Conservation (phyloP, 2,888 invertebrate genomes). For the Netelia virgata region DNA sequence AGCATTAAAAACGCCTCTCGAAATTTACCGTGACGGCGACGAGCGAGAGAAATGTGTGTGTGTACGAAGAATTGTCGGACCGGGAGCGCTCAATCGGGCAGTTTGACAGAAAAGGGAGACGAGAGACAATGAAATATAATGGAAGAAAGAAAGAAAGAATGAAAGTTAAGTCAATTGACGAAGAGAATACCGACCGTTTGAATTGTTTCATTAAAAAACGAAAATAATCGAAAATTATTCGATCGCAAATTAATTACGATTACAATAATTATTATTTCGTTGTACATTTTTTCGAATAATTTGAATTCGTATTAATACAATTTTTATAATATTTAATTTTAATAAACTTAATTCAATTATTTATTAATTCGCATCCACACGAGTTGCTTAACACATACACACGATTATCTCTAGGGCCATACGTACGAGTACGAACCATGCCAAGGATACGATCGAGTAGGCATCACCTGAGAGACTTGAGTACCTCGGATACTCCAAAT, state of each 20-base stretch:
- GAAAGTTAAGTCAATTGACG: slow-evolving; percentile 41
- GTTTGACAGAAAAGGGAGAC: slow-evolving; percentile 17
- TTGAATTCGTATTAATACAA: too few relatives aligned
- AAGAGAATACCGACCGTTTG: background rate
- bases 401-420: too few relatives aligned
- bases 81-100: slow-evolving; percentile 44
- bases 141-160: background rate
- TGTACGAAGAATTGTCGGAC: slow-evolving; percentile 50
- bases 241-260: too few relatives aligned
- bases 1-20: slow-evolving; percentile 65
- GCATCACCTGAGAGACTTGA: background rate
- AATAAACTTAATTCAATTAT: too few relatives aligned
- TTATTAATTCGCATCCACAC: too few relatives aligned
- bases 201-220: background rate
- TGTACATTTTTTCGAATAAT: too few relatives aligned
- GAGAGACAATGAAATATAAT: slow-evolving; percentile 12
- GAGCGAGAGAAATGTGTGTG: slow-evolving; percentile 41
- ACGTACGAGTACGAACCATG: slow-evolving; percentile 7
- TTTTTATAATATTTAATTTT: too few relatives aligned
- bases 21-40: slow-evolving; percentile 68
- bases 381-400: too few relatives aligned
- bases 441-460: slow-evolving; percentile 38
- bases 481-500: slow-evolving; percentile 47
- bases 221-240: too few relatives aligned
- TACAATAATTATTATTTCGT: too few relatives aligned